Evolutionary conservation across 1,140 invertebrate genomes (phyloP).

Genomic region (Drosophila takahashii): DNA sequence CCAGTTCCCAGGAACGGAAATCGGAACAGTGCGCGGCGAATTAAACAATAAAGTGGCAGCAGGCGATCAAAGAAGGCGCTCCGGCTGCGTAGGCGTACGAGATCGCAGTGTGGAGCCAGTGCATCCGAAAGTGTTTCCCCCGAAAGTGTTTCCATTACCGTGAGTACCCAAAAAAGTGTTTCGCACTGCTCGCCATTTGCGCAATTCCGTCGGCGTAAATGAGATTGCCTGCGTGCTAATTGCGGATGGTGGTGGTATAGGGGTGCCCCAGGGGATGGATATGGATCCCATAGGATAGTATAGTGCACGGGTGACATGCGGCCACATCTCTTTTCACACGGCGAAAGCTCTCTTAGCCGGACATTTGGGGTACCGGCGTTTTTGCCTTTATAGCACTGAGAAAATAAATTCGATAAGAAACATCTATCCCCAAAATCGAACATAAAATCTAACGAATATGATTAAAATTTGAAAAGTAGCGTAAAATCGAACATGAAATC

Average conservation of each 20-base stretch:
- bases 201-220: constrained; percentile 77
- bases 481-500: no score
- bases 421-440: not conserved
- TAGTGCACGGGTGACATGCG: constrained; percentile 58
- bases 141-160: constrained; percentile 45
- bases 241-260: constrained; percentile 52
- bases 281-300: constrained; percentile 21
- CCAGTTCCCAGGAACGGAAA: constrained; percentile 36
- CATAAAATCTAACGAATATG: not conserved
- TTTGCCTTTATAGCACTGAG: constrained; percentile 7
- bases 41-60: constrained; percentile 39
- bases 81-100: constrained; percentile 15
- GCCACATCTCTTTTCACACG: constrained; percentile 12
- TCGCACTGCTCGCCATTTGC: constrained; percentile 59
- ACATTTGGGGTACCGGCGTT: constrained; percentile 19
- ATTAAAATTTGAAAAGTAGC: not conserved
- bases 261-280: constrained; percentile 3
- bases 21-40: constrained; percentile 27
- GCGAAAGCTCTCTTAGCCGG: constrained; percentile 18
- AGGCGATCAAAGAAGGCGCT: constrained; percentile 44
- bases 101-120: constrained; percentile 30
- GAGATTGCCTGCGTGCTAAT: constrained; percentile 80
- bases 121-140: constrained; percentile 48
- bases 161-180: constrained; percentile 57
- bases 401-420: not conserved